A percentile compares a stretch with the other conserved stretches of the same genome.
phyloP scores from a whole-genome alignment of 1,140 invertebrate genomes.

The Dinothrombium tinctorium region DNA sequence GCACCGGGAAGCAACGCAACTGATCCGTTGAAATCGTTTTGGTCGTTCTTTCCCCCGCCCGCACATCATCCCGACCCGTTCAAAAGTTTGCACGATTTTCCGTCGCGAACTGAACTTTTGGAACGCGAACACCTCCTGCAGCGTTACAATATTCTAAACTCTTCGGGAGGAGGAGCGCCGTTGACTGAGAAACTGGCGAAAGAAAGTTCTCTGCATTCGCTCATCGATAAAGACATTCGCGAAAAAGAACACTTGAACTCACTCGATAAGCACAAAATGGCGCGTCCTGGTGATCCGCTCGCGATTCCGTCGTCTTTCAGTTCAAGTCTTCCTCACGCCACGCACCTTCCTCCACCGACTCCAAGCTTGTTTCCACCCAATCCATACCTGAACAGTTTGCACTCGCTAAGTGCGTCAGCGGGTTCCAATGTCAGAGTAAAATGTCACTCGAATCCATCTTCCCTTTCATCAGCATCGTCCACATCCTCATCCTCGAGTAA shows the following conservation, averaged over 20 bases:
- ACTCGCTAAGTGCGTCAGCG: not conserved
- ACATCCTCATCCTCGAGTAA: not conserved
- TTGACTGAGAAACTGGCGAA: conserved; percentile 9
- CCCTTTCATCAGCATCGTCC: not conserved
- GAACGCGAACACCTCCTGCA: conserved; percentile 10
- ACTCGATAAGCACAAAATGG: too few species aligned
- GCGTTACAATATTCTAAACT: conserved; percentile 9
- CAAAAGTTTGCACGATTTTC: conserved; percentile 9
- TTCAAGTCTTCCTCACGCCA: not conserved
- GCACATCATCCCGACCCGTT: conserved; percentile 5
- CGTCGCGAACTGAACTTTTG: conserved; percentile 3
- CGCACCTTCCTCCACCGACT: not conserved
- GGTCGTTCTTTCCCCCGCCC: not conserved
- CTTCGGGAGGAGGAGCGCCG: conserved; percentile 11
- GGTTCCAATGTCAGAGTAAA: conserved; percentile 1
- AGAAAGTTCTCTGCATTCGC: conserved; percentile 5
- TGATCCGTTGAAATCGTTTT: not conserved
- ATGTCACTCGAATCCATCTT: not conserved
- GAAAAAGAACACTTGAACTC: too few species aligned
- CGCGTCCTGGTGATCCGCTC: too few species aligned
- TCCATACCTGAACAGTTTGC: conserved; percentile 1
- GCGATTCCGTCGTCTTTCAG: too few species aligned
- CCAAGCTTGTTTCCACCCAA: not conserved
- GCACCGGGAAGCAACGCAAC: not conserved
- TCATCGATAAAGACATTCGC: too few species aligned